phyloP scores from a whole-genome alignment of 2,113 vertebrate genomes.

The Ammospiza nelsoni region DNA sequence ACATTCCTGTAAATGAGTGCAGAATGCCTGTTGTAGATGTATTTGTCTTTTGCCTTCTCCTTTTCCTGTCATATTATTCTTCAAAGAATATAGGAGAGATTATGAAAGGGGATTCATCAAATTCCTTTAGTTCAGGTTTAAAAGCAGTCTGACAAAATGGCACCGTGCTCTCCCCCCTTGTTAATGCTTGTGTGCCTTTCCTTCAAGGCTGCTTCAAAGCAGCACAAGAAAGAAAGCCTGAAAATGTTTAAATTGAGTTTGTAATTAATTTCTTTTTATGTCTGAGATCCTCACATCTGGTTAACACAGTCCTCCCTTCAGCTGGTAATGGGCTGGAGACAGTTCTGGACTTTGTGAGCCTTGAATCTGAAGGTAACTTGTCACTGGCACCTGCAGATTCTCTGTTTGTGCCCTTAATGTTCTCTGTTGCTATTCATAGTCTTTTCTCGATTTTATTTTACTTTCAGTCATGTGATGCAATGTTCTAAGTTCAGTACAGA shows the following conservation, averaged over 20 bases:
- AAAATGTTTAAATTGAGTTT: constrained; percentile 12
- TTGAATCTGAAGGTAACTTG: constrained; percentile 3
- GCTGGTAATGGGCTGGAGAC: neutral
- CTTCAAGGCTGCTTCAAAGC: constrained; percentile 14
- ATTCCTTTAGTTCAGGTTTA: constrained; percentile 40
- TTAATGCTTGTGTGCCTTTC: neutral
- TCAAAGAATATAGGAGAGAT: constrained; percentile 17
- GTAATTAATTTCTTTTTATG: constrained; percentile 24
- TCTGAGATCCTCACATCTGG: constrained; percentile 2
- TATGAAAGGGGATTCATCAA: neutral
- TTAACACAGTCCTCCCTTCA: neutral
- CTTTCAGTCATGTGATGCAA: constrained; percentile 8
- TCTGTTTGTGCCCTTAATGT: neutral
- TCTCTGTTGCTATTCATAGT: constrained; percentile 4
- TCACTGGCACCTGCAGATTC: neutral
- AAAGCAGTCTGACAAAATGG: neutral
- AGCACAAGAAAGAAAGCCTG: neutral
- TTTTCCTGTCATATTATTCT: neutral
- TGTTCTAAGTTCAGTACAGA: constrained; percentile 19
- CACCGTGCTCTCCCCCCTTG: neutral
- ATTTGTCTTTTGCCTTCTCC: constrained; percentile 8
- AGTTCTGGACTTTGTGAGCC: neutral
- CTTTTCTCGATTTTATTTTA: neutral
- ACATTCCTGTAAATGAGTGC: neutral
- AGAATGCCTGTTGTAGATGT: neutral